These are phyloP conservation scores for Papilio machaon DNA, from an alignment of 1,140 invertebrate species.

Conservation along the genomic window DNA sequence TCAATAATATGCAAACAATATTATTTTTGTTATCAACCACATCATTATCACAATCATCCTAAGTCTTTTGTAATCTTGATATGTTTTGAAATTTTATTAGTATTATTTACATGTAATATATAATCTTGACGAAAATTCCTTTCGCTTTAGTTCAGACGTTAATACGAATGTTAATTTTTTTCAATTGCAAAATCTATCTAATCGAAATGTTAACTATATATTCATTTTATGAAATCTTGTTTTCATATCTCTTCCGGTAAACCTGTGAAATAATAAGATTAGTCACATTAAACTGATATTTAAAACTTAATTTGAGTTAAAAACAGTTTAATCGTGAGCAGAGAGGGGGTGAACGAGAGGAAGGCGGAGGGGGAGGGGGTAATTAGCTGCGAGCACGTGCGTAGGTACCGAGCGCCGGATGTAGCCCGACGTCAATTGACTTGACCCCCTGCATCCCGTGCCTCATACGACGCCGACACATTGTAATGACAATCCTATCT, in stretches of 20 bases:
- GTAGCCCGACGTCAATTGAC: conserved; percentile 75
- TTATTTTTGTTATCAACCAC: conserved; percentile 5
- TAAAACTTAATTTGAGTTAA: background rate
- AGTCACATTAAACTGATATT: background rate
- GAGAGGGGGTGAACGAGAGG: background rate
- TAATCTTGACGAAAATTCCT: background rate
- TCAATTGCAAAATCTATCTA: background rate
- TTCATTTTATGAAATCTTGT: background rate
- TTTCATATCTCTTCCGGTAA: background rate
- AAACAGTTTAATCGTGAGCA: background rate
- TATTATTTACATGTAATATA: background rate
- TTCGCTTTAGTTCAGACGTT: background rate
- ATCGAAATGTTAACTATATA: background rate
- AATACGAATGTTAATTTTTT: background rate
- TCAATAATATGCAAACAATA: conserved; percentile 20
- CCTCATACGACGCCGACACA: conserved; percentile 43
- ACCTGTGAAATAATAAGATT: background rate
- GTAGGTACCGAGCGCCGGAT: conserved; percentile 64
- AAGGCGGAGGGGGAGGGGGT: conserved; percentile 23
- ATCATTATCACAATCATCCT: background rate
- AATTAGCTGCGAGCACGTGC: conserved; percentile 67
- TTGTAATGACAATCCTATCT: conserved; percentile 7
- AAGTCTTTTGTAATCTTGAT: conserved; percentile 6
- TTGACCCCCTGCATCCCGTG: conserved; percentile 75
- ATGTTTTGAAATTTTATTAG: conserved; percentile 2